These are phyloP conservation scores for Hippocampus abdominalis DNA, from an alignment of 2,113 vertebrate species.

Conservation along the genomic window DNA sequence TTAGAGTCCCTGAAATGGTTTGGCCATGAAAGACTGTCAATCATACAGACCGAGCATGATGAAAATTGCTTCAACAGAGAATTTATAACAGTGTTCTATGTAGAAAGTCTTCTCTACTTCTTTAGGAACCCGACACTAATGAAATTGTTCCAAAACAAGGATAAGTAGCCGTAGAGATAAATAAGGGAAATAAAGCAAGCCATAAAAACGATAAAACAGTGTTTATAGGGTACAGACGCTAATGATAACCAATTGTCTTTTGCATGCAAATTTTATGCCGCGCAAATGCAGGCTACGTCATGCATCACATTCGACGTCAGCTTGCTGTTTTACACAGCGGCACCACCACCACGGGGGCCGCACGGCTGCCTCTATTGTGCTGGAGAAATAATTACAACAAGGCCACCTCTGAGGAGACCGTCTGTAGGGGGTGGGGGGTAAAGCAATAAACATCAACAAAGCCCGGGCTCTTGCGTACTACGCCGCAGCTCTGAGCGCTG, in stretches of 20 bases:
- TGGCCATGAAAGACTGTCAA: slow-evolving; percentile 37
- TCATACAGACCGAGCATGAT: slow-evolving; percentile 21
- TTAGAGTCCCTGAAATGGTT: slow-evolving; percentile 29
- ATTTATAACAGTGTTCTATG: background rate
- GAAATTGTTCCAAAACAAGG: background rate
- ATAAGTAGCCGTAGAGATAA: background rate
- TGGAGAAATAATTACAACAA: slow-evolving; percentile 58
- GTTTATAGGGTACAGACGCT: slow-evolving; percentile 2
- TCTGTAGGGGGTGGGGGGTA: slow-evolving; percentile 38
- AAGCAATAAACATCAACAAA: slow-evolving; percentile 50
- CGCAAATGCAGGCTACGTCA: slow-evolving; percentile 12
- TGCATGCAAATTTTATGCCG: slow-evolving; percentile 14
- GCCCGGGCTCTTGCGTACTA: slow-evolving; percentile 3
- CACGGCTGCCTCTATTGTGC: slow-evolving; percentile 45
- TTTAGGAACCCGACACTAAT: background rate
- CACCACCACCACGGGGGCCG: slow-evolving; percentile 16
- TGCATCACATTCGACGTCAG: slow-evolving; percentile 31
- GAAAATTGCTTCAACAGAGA: background rate
- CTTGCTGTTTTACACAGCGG: slow-evolving; percentile 46
- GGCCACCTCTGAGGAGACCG: slow-evolving; percentile 56
- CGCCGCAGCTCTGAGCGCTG: slow-evolving; percentile 17
- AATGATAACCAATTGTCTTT: background rate
- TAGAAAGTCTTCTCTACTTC: background rate
- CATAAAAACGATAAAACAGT: background rate
- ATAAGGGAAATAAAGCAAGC: background rate